Conservation (phyloP, 2,113 vertebrate genomes). For the Edolisoma coerulescens region DNA sequence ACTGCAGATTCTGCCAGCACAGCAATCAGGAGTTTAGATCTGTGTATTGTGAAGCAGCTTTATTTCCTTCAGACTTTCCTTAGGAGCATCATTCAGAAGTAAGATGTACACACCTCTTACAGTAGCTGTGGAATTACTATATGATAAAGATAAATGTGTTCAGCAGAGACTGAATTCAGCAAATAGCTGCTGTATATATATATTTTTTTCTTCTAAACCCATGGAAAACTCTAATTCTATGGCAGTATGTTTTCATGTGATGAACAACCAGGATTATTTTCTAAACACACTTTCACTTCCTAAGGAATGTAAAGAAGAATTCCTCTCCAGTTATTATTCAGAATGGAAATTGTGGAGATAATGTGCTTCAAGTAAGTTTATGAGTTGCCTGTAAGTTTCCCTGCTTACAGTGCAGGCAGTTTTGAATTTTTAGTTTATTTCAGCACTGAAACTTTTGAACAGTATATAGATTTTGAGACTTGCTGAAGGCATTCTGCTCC, state of each 20-base stretch:
- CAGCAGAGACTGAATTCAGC: neutral
- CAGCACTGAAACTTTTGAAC: neutral
- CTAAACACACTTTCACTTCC: neutral
- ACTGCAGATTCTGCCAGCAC: neutral
- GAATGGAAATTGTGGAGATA: neutral
- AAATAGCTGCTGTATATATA: neutral
- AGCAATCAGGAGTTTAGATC: neutral
- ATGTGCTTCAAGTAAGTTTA: neutral
- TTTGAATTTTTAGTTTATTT: neutral
- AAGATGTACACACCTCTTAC: neutral
- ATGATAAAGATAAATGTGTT: neutral
- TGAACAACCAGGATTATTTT: neutral
- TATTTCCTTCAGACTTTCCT: constrained; percentile 5
- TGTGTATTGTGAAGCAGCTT: neutral
- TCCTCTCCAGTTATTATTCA: constrained; percentile 1
- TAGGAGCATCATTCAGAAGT: neutral
- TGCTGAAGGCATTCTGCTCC: neutral
- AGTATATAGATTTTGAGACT: neutral
- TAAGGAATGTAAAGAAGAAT: neutral
- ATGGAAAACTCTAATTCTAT: neutral
- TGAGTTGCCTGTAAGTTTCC: neutral
- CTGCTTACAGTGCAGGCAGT: neutral
- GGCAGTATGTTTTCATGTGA: neutral
- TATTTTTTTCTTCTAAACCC: neutral
- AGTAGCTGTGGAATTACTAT: neutral